Percentiles rank a stretch among this genome's conserved stretches.
Conservation (phyloP, 2,888 invertebrate species). For the Metopia argyrocephala region DNA sequence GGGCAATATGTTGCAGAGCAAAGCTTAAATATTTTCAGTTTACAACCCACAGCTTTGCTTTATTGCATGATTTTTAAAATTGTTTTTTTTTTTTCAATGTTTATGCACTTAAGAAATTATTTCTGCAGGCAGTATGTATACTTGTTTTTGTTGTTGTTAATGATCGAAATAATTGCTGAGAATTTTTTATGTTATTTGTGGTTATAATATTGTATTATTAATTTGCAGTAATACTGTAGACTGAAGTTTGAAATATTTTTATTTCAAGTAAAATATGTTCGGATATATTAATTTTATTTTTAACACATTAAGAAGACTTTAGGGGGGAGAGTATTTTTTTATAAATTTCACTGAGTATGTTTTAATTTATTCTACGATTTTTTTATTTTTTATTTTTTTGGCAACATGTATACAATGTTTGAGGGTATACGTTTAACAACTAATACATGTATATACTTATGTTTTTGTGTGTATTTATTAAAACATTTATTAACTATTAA, state of each 20-base stretch:
- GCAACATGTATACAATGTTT: conserved; percentile 27
- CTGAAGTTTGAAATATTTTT: no score
- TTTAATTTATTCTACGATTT: neutral
- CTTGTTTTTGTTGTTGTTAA: no score
- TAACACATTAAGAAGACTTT: neutral
- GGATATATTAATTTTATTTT: no score
- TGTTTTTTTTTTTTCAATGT: no score
- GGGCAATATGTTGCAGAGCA: no score
- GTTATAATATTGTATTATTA: neutral
- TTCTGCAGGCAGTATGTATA: no score
- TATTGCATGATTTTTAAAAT: no score
- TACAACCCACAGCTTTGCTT: neutral
- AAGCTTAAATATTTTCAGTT: neutral
- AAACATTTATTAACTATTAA: conserved; percentile 48
- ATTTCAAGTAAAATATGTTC: no score
- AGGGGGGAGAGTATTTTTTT: neutral
- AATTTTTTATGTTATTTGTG: no score
- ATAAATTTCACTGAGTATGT: neutral
- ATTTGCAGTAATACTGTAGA: neutral
- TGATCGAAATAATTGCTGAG: no score
- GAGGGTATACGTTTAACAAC: neutral
- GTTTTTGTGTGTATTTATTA: conserved; percentile 3
- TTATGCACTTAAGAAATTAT: no score
- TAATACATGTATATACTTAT: neutral
- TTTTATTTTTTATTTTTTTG: no score